A percentile compares a stretch with the other conserved stretches of the same genome.
Conservation (phyloP, 2,797 vertebrate species). For the Falco biarmicus region DNA sequence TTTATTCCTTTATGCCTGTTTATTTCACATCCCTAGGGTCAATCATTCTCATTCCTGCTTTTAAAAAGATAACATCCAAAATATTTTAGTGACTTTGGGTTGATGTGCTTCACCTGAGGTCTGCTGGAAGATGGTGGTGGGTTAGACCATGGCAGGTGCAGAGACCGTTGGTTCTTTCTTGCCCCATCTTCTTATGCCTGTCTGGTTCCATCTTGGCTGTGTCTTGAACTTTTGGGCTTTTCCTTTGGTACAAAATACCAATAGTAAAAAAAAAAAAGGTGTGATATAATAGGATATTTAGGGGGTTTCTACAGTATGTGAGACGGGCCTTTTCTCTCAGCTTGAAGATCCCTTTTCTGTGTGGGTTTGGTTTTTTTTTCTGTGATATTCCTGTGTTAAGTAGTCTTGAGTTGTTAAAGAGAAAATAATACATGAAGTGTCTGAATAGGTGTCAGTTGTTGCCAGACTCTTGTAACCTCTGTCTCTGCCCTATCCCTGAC, state of each 20-base stretch:
- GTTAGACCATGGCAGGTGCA: rapidly evolving
- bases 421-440: neutral
- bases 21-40: neutral
- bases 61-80: neutral
- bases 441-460: neutral
- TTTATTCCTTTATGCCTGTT: neutral
- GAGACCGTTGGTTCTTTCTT: neutral
- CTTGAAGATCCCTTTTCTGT: neutral
- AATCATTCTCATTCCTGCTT: neutral
- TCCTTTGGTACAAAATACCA: neutral
- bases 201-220: neutral
- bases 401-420: neutral
- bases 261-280: neutral
- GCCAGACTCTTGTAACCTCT: neutral
- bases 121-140: neutral
- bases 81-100: neutral
- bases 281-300: neutral
- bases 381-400: rapidly evolving
- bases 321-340: neutral
- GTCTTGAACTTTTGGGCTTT: neutral
- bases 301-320: neutral
- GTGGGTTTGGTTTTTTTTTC: neutral
- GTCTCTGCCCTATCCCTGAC: rapidly evolving
- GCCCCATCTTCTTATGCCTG: neutral
- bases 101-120: neutral